Conservation (phyloP, 1,140 invertebrate species). For the Anastrepha ludens region DNA sequence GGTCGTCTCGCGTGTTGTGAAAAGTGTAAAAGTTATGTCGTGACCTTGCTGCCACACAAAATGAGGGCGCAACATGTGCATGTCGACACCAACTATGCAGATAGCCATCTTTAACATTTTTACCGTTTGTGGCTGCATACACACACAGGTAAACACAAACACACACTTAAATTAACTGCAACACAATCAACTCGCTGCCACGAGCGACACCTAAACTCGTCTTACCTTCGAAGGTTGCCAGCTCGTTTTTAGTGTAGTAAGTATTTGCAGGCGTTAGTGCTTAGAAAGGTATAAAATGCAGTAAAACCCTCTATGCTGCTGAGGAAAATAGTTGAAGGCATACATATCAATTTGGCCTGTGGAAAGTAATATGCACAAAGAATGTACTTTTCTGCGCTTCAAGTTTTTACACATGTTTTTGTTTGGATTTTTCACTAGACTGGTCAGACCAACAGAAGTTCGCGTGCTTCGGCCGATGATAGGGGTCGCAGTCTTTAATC, state of each 20-base stretch:
- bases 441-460: not conserved
- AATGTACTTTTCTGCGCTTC: not conserved
- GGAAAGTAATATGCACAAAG: not conserved
- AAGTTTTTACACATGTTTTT: constrained; percentile 11
- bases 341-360: not conserved
- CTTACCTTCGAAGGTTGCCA: not conserved
- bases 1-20: not conserved
- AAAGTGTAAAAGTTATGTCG: constrained; percentile 48
- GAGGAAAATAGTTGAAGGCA: constrained; percentile 10
- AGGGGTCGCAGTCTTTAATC: not conserved
- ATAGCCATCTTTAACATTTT: constrained; percentile 12
- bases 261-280: not conserved
- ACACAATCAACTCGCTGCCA: constrained; percentile 18
- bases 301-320: not conserved
- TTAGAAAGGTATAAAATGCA: constrained; percentile 27
- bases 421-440: not conserved
- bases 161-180: constrained; percentile 36
- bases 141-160: constrained; percentile 8
- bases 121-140: not conserved
- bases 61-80: constrained; percentile 50
- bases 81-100: not conserved
- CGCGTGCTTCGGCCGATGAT: not conserved
- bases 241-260: not conserved
- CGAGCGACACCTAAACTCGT: not conserved
- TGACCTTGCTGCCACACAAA: constrained; percentile 41